phyloP scores from a whole-genome alignment of 2,113 vertebrate genomes.

The Pteronura brasiliensis region DNA sequence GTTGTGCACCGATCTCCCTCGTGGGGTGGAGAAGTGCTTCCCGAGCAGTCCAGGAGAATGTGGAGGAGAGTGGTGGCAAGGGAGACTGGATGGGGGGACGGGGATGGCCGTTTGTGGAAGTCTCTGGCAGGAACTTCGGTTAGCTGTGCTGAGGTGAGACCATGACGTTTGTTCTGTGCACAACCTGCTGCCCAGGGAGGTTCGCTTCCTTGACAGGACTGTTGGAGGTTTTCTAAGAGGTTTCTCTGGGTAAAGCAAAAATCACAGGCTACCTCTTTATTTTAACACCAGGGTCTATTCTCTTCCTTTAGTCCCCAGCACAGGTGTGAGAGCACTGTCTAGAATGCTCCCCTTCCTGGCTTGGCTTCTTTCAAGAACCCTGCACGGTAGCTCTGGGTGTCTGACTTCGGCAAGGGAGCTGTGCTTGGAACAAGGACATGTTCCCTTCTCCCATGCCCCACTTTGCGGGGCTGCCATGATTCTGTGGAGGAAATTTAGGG shows the following conservation, averaged over 20 bases:
- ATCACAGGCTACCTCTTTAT: rapidly evolving
- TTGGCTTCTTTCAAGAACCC: neutral
- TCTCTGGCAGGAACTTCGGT: neutral
- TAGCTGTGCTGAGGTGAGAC: rapidly evolving
- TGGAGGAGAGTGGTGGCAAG: neutral
- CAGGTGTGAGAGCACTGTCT: neutral
- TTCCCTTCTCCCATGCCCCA: rapidly evolving
- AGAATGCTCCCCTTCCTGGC: neutral
- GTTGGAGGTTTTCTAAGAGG: neutral
- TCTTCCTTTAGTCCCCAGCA: neutral
- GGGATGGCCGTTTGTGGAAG: too few species aligned
- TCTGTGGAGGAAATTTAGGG: neutral
- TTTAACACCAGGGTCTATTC: neutral
- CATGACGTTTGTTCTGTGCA: neutral
- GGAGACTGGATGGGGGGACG: rapidly evolving
- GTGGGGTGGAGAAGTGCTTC: rapidly evolving
- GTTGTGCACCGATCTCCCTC: neutral
- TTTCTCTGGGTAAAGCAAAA: neutral
- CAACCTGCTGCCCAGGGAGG: neutral
- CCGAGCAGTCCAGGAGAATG: neutral
- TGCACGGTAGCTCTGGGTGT: rapidly evolving
- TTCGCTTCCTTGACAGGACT: neutral
- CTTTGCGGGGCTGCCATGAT: neutral
- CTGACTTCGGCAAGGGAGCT: neutral
- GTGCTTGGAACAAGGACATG: neutral